phyloP scores from a whole-genome alignment of 2,888 invertebrate species.

The Frankliniella intonsa region DNA sequence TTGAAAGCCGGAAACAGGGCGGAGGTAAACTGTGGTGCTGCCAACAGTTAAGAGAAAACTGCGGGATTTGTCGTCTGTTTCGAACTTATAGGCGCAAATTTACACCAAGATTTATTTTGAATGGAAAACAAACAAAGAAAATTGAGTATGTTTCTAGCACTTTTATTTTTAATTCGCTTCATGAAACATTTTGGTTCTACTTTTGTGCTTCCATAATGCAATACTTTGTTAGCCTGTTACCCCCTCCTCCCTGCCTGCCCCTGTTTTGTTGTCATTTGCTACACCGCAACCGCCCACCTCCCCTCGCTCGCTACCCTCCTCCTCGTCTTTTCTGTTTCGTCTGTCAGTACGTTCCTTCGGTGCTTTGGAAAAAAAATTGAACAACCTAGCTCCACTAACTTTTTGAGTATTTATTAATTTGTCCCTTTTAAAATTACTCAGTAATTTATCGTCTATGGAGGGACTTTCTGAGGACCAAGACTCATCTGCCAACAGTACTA shows the following conservation, averaged over 20 bases:
- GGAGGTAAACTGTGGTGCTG: no score
- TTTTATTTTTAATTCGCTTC: neutral
- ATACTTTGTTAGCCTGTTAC: no score
- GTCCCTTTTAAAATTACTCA: neutral
- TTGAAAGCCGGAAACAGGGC: no score
- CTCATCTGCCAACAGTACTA: neutral
- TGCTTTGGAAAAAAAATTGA: neutral
- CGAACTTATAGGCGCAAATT: no score
- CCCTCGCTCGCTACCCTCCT: neutral
- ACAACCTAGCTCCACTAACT: neutral
- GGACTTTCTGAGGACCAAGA: neutral
- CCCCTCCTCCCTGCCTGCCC: neutral
- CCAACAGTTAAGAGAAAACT: no score
- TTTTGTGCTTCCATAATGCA: no score
- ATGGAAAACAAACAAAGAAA: neutral
- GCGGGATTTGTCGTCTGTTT: no score
- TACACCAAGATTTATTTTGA: no score
- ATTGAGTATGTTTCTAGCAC: neutral
- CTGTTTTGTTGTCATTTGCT: neutral
- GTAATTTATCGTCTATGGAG: constrained; percentile 1
- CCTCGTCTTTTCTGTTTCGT: neutral
- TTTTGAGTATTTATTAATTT: neutral
- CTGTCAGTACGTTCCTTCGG: neutral
- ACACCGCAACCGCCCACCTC: neutral
- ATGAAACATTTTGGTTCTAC: neutral